Evolutionary conservation across 1,140 invertebrate genomes (phyloP), one percentile per base, ranked within the genome.

Genomic region (Frieseomelitta varia): DNA sequence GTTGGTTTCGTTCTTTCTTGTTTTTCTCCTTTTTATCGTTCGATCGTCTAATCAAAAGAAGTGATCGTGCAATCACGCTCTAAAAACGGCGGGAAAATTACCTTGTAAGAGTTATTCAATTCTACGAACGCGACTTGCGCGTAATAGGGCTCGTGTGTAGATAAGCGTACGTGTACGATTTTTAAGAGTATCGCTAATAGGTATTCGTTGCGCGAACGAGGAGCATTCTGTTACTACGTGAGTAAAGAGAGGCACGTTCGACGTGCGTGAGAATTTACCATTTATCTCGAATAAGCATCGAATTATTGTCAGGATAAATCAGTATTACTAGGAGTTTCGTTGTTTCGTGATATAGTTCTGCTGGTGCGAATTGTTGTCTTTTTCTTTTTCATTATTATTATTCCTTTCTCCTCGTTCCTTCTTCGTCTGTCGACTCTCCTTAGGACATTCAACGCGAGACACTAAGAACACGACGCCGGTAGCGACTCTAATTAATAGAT

Each of bases 121-220:
- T 88, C 61, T 63, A 76, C 63, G 68, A 80, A 83, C 77, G 75
- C 63, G 51, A 84, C 51, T 68, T 61, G 72, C 75, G n/a, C 47
- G 53, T 47, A 8, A 47, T 77, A 39, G 61, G 73, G 55, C 68
- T 67, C 83, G 75, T 81, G 68, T 83, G 61, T 86, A 83, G 76
- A 61, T 89, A 89, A 83, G 63, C 58, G 77, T 82, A 63, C 69
- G 77, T 67, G 56, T 88, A 88, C 63, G 82, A 56, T 88, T 56
- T 2, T n/a, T 85, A 88, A 88, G 72, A 74, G 65, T 61, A 34
- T 83, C 67, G 80, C 19, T 75, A 67, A 88, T 77, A 85, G 84
- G n/a, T 79, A 39, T 68, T 79, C 34, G 69, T 74, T 78, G 53
- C 34, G 53, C 17, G 77, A 65, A 34, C 8, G 39, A 67, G 77